Conservation (phyloP, 2,113 vertebrate species). For the Grus americana region DNA sequence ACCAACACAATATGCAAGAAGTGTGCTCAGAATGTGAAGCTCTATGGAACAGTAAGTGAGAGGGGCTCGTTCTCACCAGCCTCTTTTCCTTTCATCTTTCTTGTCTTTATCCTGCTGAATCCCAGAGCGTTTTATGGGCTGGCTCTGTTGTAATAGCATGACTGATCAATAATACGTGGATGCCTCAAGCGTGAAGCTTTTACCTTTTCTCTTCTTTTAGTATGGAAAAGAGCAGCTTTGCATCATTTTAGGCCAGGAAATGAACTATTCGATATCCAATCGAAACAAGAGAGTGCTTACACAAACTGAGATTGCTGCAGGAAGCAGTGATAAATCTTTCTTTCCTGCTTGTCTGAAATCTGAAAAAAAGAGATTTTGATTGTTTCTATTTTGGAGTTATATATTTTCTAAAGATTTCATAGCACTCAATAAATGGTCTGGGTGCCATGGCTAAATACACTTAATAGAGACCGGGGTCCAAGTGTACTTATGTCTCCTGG, state of each 20-base stretch:
- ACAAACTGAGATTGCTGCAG: background rate
- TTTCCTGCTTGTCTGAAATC: background rate
- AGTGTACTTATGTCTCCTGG: background rate
- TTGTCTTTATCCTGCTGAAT: background rate
- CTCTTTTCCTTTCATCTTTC: background rate
- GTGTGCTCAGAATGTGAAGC: slow-evolving; percentile 83
- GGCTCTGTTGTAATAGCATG: background rate
- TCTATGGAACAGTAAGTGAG: slow-evolving; percentile 80
- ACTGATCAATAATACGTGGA: background rate
- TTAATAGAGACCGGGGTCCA: background rate
- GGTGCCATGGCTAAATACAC: background rate
- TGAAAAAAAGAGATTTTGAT: background rate
- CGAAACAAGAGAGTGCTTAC: background rate
- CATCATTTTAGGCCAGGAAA: background rate
- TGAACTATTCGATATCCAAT: background rate
- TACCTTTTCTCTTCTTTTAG: background rate
- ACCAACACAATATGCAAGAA: slow-evolving; percentile 85
- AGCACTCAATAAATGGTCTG: background rate
- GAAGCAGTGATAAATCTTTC: background rate
- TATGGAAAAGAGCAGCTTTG: background rate
- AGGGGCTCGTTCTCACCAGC: background rate
- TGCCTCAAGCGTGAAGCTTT: background rate
- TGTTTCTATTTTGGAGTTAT: background rate
- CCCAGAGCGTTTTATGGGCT: background rate
- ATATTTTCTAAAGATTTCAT: background rate